Evolutionary conservation across 1,140 invertebrate species (phyloP), one percentile per base, ranked within the genome.

Genomic region (Scaptodrosophila lebanonensis): DNA sequence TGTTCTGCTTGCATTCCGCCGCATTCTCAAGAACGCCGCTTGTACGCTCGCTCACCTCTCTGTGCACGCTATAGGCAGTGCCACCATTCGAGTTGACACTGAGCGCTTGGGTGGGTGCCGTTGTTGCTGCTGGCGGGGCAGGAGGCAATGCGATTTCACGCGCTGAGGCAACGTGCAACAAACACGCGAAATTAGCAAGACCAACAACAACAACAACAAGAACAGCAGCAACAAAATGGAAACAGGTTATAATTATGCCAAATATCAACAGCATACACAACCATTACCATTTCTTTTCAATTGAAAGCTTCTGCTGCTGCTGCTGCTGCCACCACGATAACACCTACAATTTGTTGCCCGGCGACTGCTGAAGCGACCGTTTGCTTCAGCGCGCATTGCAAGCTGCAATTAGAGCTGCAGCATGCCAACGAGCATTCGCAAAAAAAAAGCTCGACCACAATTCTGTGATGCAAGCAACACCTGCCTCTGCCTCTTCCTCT

Each of bases 191-290:
- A 71, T 68, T 71, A 42, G 13, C 57, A 57, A 44, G 38, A 51
- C 13, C 48, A 58, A 8, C 44, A 65, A 30, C 60, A 47, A 57
- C 48, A 57, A 22, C 12, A 48, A 20, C 47, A 60, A 13, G 9
- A 17, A 16, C 43, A 35, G 17, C 40, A 59, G 22, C 12, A 48
- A 57, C 29, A 50, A 58, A 60, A 40, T 58, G 52, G 40, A 71
- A 79, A 67, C 63, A 40, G 54, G 58, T 79, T 77, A 79, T 79
- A 77, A 72, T 79, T 73, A 73, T 57, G 47, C 45, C 32, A 65
- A 68, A 65, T 58, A 58, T 58, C 20, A 42, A 32, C 47, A 16
- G 20, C 6, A 13, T 3, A 51, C 9, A 17, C 12, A 20, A 33
- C 16, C 36, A 56, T 38, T 50, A 15, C 22, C 30, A 48, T 49